Conservation (phyloP, 1,140 invertebrate genomes). For the Trichoplusia ni region DNA sequence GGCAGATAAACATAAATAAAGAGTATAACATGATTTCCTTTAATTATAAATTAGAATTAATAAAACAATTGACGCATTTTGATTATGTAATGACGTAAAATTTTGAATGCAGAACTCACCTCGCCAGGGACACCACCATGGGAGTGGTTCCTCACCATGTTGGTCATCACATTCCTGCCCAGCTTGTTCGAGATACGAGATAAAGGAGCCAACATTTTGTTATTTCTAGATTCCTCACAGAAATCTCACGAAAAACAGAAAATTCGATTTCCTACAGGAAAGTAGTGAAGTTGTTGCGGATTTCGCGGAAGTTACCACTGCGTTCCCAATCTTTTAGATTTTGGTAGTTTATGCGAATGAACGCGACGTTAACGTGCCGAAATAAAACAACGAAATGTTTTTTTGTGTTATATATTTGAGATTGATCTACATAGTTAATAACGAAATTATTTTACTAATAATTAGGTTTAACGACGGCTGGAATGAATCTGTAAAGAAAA, state of each 20-base stretch:
- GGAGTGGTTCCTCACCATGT: conserved; percentile 82
- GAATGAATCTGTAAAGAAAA: conserved; percentile 24
- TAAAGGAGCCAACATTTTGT: conserved; percentile 70
- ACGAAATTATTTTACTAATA: conserved; percentile 6
- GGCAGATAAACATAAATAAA: too few relatives aligned
- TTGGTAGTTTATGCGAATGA: conserved; percentile 43
- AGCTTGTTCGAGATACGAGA: conserved; percentile 69
- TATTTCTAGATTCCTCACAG: conserved; percentile 31
- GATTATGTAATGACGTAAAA: conserved; percentile 78
- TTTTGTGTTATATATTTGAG: conserved; percentile 32
- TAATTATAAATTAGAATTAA: background rate
- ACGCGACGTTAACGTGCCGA: conserved; percentile 20
- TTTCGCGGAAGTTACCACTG: conserved; percentile 53
- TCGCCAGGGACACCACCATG: conserved; percentile 85
- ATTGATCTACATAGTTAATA: conserved; percentile 32
- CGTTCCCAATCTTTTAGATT: conserved; percentile 41
- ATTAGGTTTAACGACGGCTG: background rate
- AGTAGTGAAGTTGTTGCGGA: conserved; percentile 36
- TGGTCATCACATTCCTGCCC: conserved; percentile 81
- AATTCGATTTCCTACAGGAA: conserved; percentile 40
- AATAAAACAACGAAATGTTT: conserved; percentile 22
- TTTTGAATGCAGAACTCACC: conserved; percentile 80
- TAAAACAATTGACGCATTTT: conserved; percentile 18
- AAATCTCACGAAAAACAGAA: conserved; percentile 33
- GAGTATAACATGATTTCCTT: background rate